A percentile compares a stretch with the other conserved stretches of the same genome.
These are phyloP conservation scores for Orthonevra nobilis DNA, from an alignment of 2,888 invertebrate genomes.

Conservation along the genomic window DNA sequence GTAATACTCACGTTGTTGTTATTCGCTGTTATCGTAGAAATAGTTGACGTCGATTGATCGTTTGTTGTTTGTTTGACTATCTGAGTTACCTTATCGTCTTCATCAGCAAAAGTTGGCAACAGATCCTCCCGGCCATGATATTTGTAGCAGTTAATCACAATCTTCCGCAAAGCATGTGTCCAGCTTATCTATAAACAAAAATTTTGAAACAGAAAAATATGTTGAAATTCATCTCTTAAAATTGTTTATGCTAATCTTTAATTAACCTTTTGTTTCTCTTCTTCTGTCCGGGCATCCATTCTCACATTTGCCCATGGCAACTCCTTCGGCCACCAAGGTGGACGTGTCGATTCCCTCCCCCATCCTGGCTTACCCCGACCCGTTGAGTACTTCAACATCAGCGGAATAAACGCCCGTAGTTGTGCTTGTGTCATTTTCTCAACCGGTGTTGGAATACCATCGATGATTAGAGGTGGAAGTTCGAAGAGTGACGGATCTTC, in stretches of 20 bases:
- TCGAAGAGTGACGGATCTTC: constrained; percentile 97
- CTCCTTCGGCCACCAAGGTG: constrained; percentile 99
- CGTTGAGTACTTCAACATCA: constrained; percentile 98
- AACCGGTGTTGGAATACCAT: constrained; percentile 98
- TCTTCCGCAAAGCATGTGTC: constrained; percentile 97
- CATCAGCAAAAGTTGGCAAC: constrained; percentile 95
- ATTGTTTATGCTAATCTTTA: too few species aligned
- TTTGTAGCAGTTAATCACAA: constrained; percentile 98
- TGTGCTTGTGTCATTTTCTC: constrained; percentile 99
- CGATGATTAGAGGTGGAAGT: constrained; percentile 96
- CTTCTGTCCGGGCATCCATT: constrained; percentile 97
- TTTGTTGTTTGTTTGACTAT: constrained; percentile 79
- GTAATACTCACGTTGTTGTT: constrained; percentile 72
- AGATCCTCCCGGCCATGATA: constrained; percentile 98
- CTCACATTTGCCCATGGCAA: constrained; percentile 99
- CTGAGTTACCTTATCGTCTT: constrained; percentile 89
- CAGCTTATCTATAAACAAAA: constrained; percentile 92
- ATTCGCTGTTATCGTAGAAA: constrained; percentile 70
- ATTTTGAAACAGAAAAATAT: not conserved
- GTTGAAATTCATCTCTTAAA: not conserved
- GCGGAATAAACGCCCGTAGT: constrained; percentile 96
- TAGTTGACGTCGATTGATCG: constrained; percentile 68
- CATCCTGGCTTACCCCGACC: constrained; percentile 98
- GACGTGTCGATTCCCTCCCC: constrained; percentile 97
- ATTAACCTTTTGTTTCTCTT: constrained; percentile 97